Evolutionary conservation across 2,113 vertebrate genomes (phyloP), one percentile per base, ranked within the genome.

Genomic region (Thunnus maccoyii): DNA sequence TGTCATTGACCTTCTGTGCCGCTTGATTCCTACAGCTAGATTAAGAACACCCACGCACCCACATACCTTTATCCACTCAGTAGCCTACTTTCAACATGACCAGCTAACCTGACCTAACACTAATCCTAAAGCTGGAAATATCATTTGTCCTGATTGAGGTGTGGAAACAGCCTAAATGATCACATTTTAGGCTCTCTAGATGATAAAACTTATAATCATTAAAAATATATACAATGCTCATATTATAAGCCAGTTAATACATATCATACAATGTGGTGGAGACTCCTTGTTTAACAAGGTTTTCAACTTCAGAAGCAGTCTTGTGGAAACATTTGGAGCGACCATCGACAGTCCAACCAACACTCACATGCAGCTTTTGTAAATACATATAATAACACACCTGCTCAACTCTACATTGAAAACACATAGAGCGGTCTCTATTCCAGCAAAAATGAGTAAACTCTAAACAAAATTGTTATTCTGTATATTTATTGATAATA

Each of bases 401-500:
- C 9, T 15, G 27, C 50, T 68, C 17, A 14, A n/a, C n/a, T 27
- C 4, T 17, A 20, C 0, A 44, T 72, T 55, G 5, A 13, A 57
- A 16, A 46, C 20, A 1, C 11, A 30, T n/a, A 30, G 1, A 47
- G 32, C 58, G 5, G 9, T n/a, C 17, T 51, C 25, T 4, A 16
- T 72, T 18, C 27, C 0, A 36, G 57, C 47, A 61, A 50, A 41
- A 85, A 87, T 56, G 44, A 88, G 67, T 4, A 51, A 32, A 76
- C 25, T 4, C 36, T 16, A 72, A 58, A 74, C 57, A 78, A 83
- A 76, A 58, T 2, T 61, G 76, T 88, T 91, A 92, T 94, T 91
- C 84, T 87, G 75, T 91, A 90, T 89, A 95, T 98, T 99, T 98
- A 98, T 98, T 99, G 96, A 97, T 96, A 97, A 94, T 93, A 95